These are phyloP conservation scores for Ornithoptera priamus DNA, from an alignment of 2,888 invertebrate species.

Conservation along the genomic window DNA sequence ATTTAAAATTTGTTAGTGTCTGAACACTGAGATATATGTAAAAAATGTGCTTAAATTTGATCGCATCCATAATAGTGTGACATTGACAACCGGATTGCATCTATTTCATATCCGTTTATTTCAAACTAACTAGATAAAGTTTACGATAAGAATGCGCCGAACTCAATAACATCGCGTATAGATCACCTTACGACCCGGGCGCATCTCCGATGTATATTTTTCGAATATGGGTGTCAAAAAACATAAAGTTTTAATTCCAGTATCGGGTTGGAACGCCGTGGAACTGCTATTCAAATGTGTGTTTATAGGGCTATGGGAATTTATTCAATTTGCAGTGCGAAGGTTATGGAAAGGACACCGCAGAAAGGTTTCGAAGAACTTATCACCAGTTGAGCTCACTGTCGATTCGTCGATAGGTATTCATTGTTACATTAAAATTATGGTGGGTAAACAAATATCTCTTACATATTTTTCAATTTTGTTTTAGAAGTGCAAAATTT, in stretches of 20 bases:
- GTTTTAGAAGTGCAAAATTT: neutral
- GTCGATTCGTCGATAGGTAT: slow-evolving; percentile 68
- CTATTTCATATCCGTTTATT: slow-evolving; percentile 43
- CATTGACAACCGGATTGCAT: slow-evolving; percentile 26
- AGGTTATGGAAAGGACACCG: slow-evolving; percentile 68
- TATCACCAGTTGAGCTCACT: slow-evolving; percentile 58
- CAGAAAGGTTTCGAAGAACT: slow-evolving; percentile 51
- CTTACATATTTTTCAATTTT: neutral
- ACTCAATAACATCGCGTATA: slow-evolving; percentile 36
- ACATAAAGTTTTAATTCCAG: slow-evolving; percentile 55
- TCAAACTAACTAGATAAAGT: slow-evolving; percentile 39
- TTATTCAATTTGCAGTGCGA: slow-evolving; percentile 56
- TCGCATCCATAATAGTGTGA: neutral
- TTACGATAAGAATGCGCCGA: slow-evolving; percentile 54
- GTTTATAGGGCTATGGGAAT: slow-evolving; percentile 64
- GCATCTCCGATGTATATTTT: slow-evolving; percentile 35
- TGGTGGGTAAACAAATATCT: slow-evolving; percentile 50
- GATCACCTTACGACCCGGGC: slow-evolving; percentile 55
- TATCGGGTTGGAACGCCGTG: slow-evolving; percentile 65
- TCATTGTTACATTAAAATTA: slow-evolving; percentile 71
- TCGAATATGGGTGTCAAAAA: slow-evolving; percentile 53
- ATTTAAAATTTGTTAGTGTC: too few relatives aligned
- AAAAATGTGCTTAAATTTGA: neutral
- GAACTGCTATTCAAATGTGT: slow-evolving; percentile 60
- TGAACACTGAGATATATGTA: too few relatives aligned